Evolutionary conservation across 2,113 vertebrate species (phyloP), one percentile per base, ranked within the genome.

Genomic region (Oryzias melastigma): DNA sequence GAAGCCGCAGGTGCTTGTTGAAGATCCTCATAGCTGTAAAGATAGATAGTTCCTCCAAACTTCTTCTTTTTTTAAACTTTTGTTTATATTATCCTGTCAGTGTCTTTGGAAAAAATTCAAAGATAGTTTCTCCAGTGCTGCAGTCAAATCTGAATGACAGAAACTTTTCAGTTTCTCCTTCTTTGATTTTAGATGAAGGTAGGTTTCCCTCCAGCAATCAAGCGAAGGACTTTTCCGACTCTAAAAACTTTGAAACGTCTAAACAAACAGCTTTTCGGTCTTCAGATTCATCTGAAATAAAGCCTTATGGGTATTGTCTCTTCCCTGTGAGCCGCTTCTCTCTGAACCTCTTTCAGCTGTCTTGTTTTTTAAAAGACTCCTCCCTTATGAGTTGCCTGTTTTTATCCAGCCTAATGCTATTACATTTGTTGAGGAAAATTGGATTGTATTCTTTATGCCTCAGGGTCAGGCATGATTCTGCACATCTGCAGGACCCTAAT

Each of bases 381-480:
- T 78, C 79, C 80, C 83, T 75, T 76, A 49, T 68, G 65, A 65
- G 52, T 75, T 71, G 74, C 73, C 72, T 75, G 75, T 75, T 85
- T 91, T 82, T 75, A 81, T 71, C 77, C 53, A 44, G 40, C 29
- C 78, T 97, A 98, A 98, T 96, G 78, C 58, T 78, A 93, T 98
- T 98, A 94, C 71, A 77, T 90, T 90, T 89, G 87, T 90, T 90
- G 91, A 89, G 84, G 68, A 87, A 87, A 96, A 98, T 96, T 87
- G 85, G 83, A 92, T 96, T 96, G 91, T 90, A 68, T 81, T 77
- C 82, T 81, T 89, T 86, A 88, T 90, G 90, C 90, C 91, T 89
- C 78, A 84, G 78, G 90, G 93, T 91, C 90, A 91, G 87, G 83
- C 73, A 71, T 89, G 92, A 70, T 86, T 84, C 68, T 89, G 88